phyloP scores from a whole-genome alignment of 2,113 vertebrate species.

The Gopherus flavomarginatus region DNA sequence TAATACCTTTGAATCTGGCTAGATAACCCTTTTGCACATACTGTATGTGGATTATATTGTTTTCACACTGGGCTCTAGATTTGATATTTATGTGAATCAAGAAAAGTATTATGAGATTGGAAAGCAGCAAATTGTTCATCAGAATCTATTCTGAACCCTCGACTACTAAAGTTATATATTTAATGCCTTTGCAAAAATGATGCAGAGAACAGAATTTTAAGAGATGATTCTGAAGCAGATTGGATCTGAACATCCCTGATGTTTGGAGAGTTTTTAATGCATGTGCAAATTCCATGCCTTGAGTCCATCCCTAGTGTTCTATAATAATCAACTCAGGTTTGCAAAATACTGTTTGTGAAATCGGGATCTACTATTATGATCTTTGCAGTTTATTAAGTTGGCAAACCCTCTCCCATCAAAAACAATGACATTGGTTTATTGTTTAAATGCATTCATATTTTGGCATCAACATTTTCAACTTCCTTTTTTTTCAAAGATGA shows the following conservation, averaged over 20 bases:
- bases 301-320: not conserved
- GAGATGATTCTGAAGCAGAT: not conserved
- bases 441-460: not conserved
- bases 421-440: not conserved
- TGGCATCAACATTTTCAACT: not conserved
- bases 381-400: not conserved
- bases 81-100: not conserved
- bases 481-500: not conserved
- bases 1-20: not conserved
- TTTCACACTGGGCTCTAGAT: not conserved
- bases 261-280: not conserved
- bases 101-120: not conserved
- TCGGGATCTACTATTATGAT: not conserved
- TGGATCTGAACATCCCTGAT: not conserved
- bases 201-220: not conserved
- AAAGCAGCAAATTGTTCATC: not conserved
- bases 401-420: not conserved
- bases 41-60: not conserved
- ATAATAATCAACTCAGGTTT: not conserved
- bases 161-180: not conserved
- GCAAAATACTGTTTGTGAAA: fast-evolving
- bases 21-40: not conserved
- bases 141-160: not conserved
- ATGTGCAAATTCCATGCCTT: not conserved
- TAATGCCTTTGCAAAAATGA: not conserved